These are phyloP conservation scores for Hyles vespertilio DNA, from an alignment of 1,140 invertebrate species.

Conservation along the genomic window DNA sequence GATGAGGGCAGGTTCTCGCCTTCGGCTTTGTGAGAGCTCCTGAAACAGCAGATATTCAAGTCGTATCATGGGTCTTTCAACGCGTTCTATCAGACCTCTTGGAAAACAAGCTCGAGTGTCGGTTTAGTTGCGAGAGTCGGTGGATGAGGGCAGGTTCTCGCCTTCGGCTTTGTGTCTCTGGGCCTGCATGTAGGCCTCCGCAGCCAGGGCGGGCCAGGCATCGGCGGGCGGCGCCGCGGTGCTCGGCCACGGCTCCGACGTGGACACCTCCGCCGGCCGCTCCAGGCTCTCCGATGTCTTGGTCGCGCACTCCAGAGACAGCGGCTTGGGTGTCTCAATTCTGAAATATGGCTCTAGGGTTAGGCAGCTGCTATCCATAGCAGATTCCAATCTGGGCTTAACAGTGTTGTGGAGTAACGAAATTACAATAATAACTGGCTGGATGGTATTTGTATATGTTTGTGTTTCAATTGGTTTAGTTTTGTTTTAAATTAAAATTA, in stretches of 20 bases:
- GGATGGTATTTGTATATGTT: too few relatives aligned
- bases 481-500: too few relatives aligned
- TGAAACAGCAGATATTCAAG: too few relatives aligned
- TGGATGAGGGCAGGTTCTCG: conserved; percentile 68
- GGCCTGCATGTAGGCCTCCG: conserved; percentile 59
- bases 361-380: too few relatives aligned
- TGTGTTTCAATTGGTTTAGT: too few relatives aligned
- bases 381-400: too few relatives aligned
- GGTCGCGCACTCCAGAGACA: conserved; percentile 49
- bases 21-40: conserved; percentile 49
- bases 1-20: conserved; percentile 69
- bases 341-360: conserved; percentile 22
- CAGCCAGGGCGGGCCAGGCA: conserved; percentile 47
- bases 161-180: conserved; percentile 62
- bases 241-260: conserved; percentile 51
- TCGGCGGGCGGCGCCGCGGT: conserved; percentile 31
- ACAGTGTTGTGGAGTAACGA: too few relatives aligned
- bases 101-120: too few relatives aligned
- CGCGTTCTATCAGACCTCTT: too few relatives aligned
- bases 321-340: conserved; percentile 67
- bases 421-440: too few relatives aligned
- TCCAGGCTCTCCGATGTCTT: conserved; percentile 44
- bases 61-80: too few relatives aligned
- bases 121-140: conserved; percentile 63
- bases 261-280: conserved; percentile 65